Evolutionary conservation across 2,888 invertebrate species (phyloP), one percentile per base, ranked within the genome.

Genomic region (Acleris laterana): DNA sequence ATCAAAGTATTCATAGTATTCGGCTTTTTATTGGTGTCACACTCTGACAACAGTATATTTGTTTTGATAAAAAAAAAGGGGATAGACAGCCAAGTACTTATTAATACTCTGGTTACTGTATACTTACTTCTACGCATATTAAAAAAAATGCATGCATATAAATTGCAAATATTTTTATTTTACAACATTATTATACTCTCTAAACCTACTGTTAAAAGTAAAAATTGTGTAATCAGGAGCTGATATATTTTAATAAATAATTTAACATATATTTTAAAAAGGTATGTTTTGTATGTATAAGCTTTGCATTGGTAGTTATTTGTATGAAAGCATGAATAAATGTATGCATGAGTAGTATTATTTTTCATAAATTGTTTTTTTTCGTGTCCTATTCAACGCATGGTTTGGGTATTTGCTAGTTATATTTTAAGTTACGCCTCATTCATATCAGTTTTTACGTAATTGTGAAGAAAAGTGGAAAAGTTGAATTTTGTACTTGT

Each of bases 371-470:
- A 32, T 38, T 38, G 13, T 13, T 51, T 38, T 55, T 59, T 42
- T 48, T 44, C 20, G 49, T 44, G 19, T 57, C 42, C 19, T 6
- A 17, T 50, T 22, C 57, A 51, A 66, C n/a, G 66, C 66, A 57
- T 57, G 66, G 25, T 44, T 49, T 58, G 57, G 60, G 61, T 63
- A 60, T 56, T 69, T 62, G 66, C 66, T 62, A 66, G 56, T 57
- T 58, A 60, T 57, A 50, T 28, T 46, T 16, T 65, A 42, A 52
- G 55, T 51, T 19, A 32, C 16, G 51, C 65, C 56, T 66, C 50
- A 38, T 61, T 48, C 11, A 57, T 62, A 57, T 61, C 49, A 61
- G 53, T 59, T 64, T 62, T 55, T 51, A 17, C 17, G 22, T 51
- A 62, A 44, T 55, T 56, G 50, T 32, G 55, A 50, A 65, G 38